Evolutionary conservation across 2,888 invertebrate genomes (phyloP), one percentile per base, ranked within the genome.

Genomic region (Chironomus tentans): DNA sequence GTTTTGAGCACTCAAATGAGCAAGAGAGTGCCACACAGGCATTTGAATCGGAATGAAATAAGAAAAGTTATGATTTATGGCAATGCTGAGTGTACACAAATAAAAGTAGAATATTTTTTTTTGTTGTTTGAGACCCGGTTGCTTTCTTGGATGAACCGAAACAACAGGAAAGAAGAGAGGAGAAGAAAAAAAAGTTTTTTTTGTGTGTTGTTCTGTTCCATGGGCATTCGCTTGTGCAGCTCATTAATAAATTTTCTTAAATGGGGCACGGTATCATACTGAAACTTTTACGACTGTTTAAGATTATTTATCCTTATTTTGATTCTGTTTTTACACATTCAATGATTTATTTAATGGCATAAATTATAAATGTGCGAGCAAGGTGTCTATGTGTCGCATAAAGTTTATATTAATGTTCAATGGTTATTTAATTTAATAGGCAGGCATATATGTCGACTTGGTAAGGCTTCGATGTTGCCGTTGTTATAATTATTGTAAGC

Each of bases 11-110:
- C 3, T 13, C 65, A 22, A 73, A 73, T 22, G 22, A 24, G 18
- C 28, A 73, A 15, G 22, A 28, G 18, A 62, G 62, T 73, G 72
- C 72, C 72, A 73, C 72, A 73, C 72, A 73, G n/a, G 68, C 68
- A 68, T 68, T 65, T 68, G 38, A 24, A 62, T 62, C 61, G 61
- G 72, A 72, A 72, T 72, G 72, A 71, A 71, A 56, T 71, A 71
- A 71, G 71, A 71, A 71, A 71, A 38, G 48, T 71, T 73, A 73
- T 73, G 72, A 73, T 73, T 73, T 73, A 73, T 73, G 24, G 62
- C 72, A 18, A 56, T 72, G 28, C 38, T 72, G 72, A 72, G 38
- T 72, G 72, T 72, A 46, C n/a, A 72, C 21, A 50, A 70, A 50
- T 10, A 21, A n/a, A 70, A 50, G 12, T 50, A 70, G 22, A 48